Evolutionary conservation across 2,888 invertebrate genomes (phyloP).

Genomic region (Cetonia aurata): DNA sequence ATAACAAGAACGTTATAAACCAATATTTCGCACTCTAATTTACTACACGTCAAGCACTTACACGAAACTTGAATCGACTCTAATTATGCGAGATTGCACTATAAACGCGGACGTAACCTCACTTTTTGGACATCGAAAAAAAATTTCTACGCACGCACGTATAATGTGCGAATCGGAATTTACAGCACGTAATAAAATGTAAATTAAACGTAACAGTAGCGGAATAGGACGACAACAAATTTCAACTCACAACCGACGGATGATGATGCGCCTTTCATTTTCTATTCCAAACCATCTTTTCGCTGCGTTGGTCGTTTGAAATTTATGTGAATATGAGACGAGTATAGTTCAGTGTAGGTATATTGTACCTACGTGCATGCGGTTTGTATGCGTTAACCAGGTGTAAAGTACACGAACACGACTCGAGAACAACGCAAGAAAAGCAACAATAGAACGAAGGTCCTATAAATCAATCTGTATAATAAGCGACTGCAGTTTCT

Average conservation of each 20-base stretch:
- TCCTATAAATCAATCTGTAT: slow-evolving; percentile 53
- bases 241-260: slow-evolving; percentile 28
- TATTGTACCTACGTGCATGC: slow-evolving; percentile 1
- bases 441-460: slow-evolving; percentile 48
- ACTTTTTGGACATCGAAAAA: slow-evolving; percentile 14
- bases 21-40: too few species aligned
- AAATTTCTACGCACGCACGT: slow-evolving; percentile 5
- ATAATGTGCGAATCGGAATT: slow-evolving; percentile 30
- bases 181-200: slow-evolving; percentile 36
- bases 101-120: neutral
- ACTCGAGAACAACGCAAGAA: slow-evolving; percentile 33
- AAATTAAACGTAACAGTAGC: slow-evolving; percentile 46
- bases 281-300: neutral
- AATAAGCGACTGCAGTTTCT: slow-evolving; percentile 50
- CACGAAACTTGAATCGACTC: too few species aligned
- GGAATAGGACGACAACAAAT: slow-evolving; percentile 45
- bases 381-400: slow-evolving; percentile 49
- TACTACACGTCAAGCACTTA: too few species aligned
- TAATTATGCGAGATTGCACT: too few species aligned
- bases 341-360: too few species aligned
- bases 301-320: neutral
- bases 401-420: slow-evolving; percentile 50
- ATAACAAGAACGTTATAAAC: too few species aligned
- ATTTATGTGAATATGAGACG: too few species aligned
- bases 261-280: neutral